These are phyloP conservation scores for Trematomus bernacchii DNA, from an alignment of 2,797 vertebrate species.

Conservation along the genomic window DNA sequence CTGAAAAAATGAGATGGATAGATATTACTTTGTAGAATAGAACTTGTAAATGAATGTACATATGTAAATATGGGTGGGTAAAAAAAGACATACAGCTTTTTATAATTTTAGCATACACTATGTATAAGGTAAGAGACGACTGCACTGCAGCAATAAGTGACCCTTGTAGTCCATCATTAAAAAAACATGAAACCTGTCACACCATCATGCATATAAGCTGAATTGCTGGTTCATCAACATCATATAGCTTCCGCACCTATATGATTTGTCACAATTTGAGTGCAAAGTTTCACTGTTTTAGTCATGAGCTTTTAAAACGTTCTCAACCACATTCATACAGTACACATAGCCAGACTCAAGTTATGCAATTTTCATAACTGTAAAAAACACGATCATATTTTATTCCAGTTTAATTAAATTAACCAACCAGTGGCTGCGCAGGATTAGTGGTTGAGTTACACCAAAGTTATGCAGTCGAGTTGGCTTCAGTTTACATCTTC, in stretches of 20 bases:
- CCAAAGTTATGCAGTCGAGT: conserved; percentile 41
- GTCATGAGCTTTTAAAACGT: conserved; percentile 1
- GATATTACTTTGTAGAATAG: conserved; percentile 50
- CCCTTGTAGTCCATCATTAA: conserved; percentile 16
- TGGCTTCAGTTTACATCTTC: conserved; percentile 67
- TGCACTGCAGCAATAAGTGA: conserved; percentile 27
- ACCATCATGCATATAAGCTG: background rate
- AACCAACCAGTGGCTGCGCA: conserved; percentile 42
- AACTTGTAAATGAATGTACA: conserved; percentile 72
- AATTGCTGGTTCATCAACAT: conserved; percentile 14
- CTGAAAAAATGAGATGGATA: conserved; percentile 12
- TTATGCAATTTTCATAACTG: conserved; percentile 24
- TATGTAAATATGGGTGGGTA: conserved; percentile 73
- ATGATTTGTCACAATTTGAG: conserved; percentile 10
- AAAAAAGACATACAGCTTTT: conserved; percentile 42
- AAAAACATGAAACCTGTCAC: background rate
- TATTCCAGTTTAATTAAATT: conserved; percentile 55
- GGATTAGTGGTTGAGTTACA: conserved; percentile 40
- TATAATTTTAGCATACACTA: conserved; percentile 34
- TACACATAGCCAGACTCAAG: conserved; percentile 20
- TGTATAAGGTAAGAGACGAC: conserved; percentile 28
- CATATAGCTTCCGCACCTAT: background rate
- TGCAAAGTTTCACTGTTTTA: conserved; percentile 36
- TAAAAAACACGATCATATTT: conserved; percentile 3
- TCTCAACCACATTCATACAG: background rate